Percentiles rank a stretch among this genome's conserved stretches.
These are phyloP conservation scores for Sebastes ruberrimus DNA, from an alignment of 2,797 vertebrate species.

Conservation along the genomic window DNA sequence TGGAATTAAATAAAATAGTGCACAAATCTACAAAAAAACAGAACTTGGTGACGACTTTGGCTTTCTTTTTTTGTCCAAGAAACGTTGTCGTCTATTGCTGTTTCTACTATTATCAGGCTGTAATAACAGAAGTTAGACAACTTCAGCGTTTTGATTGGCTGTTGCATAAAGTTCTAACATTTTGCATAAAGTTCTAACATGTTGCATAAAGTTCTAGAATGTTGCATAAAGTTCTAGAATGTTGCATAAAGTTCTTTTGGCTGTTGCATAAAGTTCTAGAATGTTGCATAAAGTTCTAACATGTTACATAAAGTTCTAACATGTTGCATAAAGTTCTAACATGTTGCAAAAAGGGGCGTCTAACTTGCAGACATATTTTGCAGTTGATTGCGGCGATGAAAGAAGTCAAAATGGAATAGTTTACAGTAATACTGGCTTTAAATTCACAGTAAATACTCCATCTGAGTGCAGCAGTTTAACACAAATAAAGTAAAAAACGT, in stretches of 20 bases:
- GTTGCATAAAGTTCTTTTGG: neutral
- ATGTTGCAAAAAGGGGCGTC: neutral
- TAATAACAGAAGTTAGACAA: neutral
- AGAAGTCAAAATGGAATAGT: neutral
- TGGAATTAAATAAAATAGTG: neutral
- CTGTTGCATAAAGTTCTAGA: too few species aligned
- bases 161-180: too few species aligned
- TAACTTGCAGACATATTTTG: neutral
- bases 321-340: too few species aligned
- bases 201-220: too few species aligned
- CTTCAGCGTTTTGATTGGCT: neutral
- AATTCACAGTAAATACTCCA: neutral
- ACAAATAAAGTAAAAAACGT: neutral
- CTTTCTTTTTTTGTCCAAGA: neutral
- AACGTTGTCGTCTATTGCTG: neutral
- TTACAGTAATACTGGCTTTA: neutral
- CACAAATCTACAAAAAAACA: neutral
- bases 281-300: neutral
- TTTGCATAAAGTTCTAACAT: neutral
- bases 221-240: neutral
- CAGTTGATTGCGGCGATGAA: neutral
- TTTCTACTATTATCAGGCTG: neutral
- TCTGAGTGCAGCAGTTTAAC: neutral
- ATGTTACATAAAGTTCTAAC: too few species aligned
- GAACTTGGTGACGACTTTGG: too few species aligned